phyloP scores from a whole-genome alignment of 2,888 invertebrate genomes.

The Netelia inedita region DNA sequence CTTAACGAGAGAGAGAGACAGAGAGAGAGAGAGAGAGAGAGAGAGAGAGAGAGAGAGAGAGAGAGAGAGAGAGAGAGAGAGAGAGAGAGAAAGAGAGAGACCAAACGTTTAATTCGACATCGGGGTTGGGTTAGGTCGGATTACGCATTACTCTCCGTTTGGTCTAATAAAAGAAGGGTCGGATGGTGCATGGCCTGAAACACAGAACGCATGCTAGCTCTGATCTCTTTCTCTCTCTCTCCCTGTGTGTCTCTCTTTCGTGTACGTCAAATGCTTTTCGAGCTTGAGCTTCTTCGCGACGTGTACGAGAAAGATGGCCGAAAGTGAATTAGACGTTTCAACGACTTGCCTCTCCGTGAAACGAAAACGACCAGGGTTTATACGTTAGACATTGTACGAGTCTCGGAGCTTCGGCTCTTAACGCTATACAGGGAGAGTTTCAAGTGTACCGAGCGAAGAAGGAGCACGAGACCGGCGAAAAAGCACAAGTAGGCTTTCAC shows the following conservation, averaged over 20 bases:
- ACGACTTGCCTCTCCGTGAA: slow-evolving; percentile 69
- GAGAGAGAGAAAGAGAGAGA: slow-evolving; percentile 1
- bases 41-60: not conserved
- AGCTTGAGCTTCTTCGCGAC: slow-evolving; percentile 36
- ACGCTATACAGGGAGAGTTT: slow-evolving; percentile 29
- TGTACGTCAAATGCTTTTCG: slow-evolving; percentile 30
- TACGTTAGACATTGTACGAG: slow-evolving; percentile 19
- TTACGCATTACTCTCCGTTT: slow-evolving; percentile 70
- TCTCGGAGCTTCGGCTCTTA: slow-evolving; percentile 23
- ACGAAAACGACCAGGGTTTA: not conserved
- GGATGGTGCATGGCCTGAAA: slow-evolving; percentile 42
- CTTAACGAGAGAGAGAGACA: slow-evolving; percentile 37
- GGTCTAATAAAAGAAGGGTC: slow-evolving; percentile 75
- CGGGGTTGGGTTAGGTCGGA: slow-evolving; percentile 68
- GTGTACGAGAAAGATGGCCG: slow-evolving; percentile 12
- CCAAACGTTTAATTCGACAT: slow-evolving; percentile 50
- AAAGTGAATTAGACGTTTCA: slow-evolving; percentile 79
- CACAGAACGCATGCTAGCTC: not conserved
- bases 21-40: not conserved
- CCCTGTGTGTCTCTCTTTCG: not conserved
- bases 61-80: slow-evolving; percentile 6
- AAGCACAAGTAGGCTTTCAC: slow-evolving; percentile 68
- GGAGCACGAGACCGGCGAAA: slow-evolving; percentile 66
- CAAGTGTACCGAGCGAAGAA: slow-evolving; percentile 46
- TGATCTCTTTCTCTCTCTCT: slow-evolving; percentile 6